Base-by-base conservation (phyloP, 2,113 vertebrate genomes). In the Coturnix japonica region DNA sequence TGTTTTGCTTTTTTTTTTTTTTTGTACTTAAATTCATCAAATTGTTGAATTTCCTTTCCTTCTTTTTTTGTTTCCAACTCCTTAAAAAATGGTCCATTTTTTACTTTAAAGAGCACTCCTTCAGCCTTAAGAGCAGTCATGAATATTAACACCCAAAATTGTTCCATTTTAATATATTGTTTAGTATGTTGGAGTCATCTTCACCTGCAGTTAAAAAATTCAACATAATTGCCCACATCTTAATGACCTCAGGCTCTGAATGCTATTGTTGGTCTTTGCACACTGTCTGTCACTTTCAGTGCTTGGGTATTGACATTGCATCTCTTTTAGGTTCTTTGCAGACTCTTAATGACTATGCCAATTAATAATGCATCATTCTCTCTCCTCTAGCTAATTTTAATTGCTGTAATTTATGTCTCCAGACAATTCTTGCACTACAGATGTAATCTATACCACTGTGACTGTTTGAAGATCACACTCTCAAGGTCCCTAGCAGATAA, bases 361-460 rank as follows among this genome's bases (percentile, higher is more conserved):
- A 97, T 98, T 98, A 98, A 98, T 97, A 96, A 97, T 95, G 82
- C 76, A 95, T 96, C 80, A 93, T 95, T 91, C 94, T 79, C 86
- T 95, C 94, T 95, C 94, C 95, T 95, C 95, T 90, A 90, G 91
- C 95, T 94, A 94, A 89, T 96, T 96, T 97, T 97, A 96, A 97
- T 96, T 91, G 95, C 96, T 95, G 87, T 97, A 93, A 97, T 97
- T 97, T 95, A 96, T 93, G 92, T 95, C 95, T 95, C 96, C 92
- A 83, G 90, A 95, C 86, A 94, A 96, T 96, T 54, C 79, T 89
- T 91, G 90, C 94, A 87, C 86, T 82, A 85, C 79, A 90, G 44
- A 77, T 73, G 92, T 94, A 96, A 96, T 97, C 96, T 79, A 96
- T 81, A 96, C 88, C 77, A 63, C 84, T 7, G 18, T 47, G 81